Conservation (phyloP, 2,888 invertebrate genomes). For the Apotomis capreana region DNA sequence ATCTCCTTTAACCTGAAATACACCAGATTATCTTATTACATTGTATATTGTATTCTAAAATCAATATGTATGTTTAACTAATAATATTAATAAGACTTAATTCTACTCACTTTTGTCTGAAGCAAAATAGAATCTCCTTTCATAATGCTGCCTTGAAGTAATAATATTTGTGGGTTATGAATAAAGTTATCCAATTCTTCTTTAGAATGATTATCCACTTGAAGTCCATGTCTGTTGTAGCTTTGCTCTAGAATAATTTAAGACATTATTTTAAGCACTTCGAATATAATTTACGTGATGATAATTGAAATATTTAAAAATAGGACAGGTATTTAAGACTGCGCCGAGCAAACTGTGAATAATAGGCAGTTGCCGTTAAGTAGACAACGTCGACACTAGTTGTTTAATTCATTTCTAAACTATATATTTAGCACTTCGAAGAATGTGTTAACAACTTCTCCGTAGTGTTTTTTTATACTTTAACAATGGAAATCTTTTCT, state of each 20-base stretch:
- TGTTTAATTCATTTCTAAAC: too few relatives aligned
- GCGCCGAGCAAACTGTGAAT: too few relatives aligned
- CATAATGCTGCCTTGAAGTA: slow-evolving; percentile 61
- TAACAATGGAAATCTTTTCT: too few relatives aligned
- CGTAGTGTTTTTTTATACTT: too few relatives aligned
- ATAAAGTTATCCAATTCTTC: slow-evolving; percentile 69
- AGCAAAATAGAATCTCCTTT: slow-evolving; percentile 56
- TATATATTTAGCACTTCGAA: too few relatives aligned
- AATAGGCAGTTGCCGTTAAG: too few relatives aligned
- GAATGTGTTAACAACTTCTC: too few relatives aligned
- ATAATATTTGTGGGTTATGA: slow-evolving; percentile 66
- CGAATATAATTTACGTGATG: too few relatives aligned
- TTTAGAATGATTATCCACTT: slow-evolving; percentile 59
- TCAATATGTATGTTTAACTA: not conserved
- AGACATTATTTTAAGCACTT: not conserved
- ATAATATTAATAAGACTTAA: not conserved
- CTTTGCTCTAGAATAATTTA: slow-evolving; percentile 64
- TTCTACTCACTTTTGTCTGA: slow-evolving; percentile 55
- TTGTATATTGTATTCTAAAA: too few relatives aligned
- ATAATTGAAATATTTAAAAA: too few relatives aligned
- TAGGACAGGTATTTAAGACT: too few relatives aligned
- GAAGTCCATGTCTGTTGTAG: slow-evolving; percentile 56
- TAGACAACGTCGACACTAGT: too few relatives aligned
- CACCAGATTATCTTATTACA: not conserved
- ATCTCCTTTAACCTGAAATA: slow-evolving; percentile 63